Evolutionary conservation across 2,113 vertebrate species (phyloP).

Genomic region (Entomyzon cyanotis): DNA sequence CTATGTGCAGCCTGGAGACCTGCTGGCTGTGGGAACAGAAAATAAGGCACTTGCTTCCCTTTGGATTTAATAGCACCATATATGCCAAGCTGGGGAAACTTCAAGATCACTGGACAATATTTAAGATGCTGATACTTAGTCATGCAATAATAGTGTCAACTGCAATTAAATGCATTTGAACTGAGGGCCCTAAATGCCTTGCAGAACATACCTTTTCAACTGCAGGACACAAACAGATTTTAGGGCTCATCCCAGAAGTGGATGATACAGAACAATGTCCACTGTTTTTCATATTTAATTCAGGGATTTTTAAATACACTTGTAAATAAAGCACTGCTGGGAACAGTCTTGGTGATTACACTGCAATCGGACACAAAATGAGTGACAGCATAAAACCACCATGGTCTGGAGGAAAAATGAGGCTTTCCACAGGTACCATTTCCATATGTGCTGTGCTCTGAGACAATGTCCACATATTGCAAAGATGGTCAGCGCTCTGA

Average conservation of each 20-base stretch:
- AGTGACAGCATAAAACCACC: neutral
- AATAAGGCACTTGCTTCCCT: neutral
- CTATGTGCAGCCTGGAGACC: neutral
- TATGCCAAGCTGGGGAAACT: neutral
- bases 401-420: neutral
- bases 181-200: neutral
- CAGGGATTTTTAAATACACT: neutral
- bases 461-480: rapidly evolving
- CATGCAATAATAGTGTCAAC: neutral
- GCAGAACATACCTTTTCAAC: neutral
- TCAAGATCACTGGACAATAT: neutral
- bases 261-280: neutral
- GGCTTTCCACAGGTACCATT: neutral
- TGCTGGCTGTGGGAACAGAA: neutral
- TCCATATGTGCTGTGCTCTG: neutral
- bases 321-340: neutral
- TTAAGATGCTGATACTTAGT: neutral
- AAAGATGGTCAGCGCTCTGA: neutral
- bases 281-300: neutral
- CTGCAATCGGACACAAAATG: neutral
- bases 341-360: neutral
- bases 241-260: neutral
- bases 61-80: neutral
- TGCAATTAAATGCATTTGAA: neutral
- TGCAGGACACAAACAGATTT: neutral